Base-by-base conservation (phyloP, 2,113 vertebrate genomes). In the Rhabdornis inornatus region DNA sequence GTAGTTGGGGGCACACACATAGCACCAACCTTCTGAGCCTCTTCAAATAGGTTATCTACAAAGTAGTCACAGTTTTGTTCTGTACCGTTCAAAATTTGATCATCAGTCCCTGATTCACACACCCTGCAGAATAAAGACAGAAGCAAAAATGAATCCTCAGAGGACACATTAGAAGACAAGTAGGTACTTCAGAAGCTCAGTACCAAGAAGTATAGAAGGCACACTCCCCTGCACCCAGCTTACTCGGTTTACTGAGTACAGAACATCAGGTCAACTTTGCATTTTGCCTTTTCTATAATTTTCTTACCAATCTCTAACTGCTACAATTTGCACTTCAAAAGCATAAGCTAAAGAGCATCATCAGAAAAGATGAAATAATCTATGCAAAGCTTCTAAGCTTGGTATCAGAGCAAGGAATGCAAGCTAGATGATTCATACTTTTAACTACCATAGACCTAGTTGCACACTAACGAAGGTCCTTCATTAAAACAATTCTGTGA, bases 31-130 rank as follows among this genome's bases (percentile, higher is more conserved):
- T 98, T 98, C 94, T 97, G 96, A 63, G 97, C 98, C 94, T 98
- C 98, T 91, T 98, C 97, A 96, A 98, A 98, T 24, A 98, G 97
- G 61, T 92, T 97, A 82, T 98, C 96, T 47, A 98, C 97, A 90
- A 97, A 97, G 95, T 89, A 94, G 40, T 98, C 97, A 92, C 95
- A 94, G 63, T 84, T 95, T 68, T 97, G 94, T 11, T 80, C 96
- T 42, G 92, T 69, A 56, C 95, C 40, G 23, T 75, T 79, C 59
- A 91, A 89, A 85, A 97, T 72, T 24, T 93, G 94, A 76, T 57
- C 88, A 10, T 82, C 4, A 0, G 97, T 84, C 95, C 94, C 97
- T 4, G 95, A 83, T 75, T 96, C 96, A 97, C 97, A 98, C 82
- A 96, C 78, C 98, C 98, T 98, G 84, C 30, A 92, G 42, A 92